Evolutionary conservation across 1,140 invertebrate species (phyloP).

Genomic region (Philotrypesis tridentata): DNA sequence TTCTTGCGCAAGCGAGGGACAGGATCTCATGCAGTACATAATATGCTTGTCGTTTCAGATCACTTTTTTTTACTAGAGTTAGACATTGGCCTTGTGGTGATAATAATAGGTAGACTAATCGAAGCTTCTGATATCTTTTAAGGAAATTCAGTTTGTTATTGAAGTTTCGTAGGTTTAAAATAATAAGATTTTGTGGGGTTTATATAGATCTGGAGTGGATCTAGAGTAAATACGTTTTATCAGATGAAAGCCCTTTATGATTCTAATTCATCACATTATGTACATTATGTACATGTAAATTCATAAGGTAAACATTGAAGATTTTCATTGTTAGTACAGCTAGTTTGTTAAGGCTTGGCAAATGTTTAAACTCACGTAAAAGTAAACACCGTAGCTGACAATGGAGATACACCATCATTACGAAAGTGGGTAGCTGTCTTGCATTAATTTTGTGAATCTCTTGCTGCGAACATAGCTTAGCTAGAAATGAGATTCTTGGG

Average conservation of each 20-base stretch:
- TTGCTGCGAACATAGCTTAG: neutral
- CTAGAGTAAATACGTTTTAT: too few relatives aligned
- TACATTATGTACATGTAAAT: too few relatives aligned
- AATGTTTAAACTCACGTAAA: too few relatives aligned
- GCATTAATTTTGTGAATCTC: conserved; percentile 20
- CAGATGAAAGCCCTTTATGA: too few relatives aligned
- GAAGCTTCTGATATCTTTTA: neutral
- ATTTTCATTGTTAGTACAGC: neutral
- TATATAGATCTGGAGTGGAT: too few relatives aligned
- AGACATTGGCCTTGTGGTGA: neutral
- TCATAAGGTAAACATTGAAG: neutral
- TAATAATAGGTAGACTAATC: neutral
- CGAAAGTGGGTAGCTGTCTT: neutral
- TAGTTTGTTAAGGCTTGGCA: too few relatives aligned
- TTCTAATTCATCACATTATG: too few relatives aligned
- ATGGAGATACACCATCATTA: neutral
- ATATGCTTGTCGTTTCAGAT: neutral
- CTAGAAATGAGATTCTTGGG: neutral
- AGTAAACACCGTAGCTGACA: neutral
- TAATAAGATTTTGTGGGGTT: too few relatives aligned
- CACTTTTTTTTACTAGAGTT: neutral
- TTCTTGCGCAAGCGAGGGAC: too few relatives aligned
- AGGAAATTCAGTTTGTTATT: too few relatives aligned
- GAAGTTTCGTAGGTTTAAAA: too few relatives aligned
- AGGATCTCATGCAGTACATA: neutral